Evolutionary conservation across 64 coral and sea anemone genomes (phyloP), one percentile per base, ranked within the genome.

Genomic region (Stylophora pistillata): DNA sequence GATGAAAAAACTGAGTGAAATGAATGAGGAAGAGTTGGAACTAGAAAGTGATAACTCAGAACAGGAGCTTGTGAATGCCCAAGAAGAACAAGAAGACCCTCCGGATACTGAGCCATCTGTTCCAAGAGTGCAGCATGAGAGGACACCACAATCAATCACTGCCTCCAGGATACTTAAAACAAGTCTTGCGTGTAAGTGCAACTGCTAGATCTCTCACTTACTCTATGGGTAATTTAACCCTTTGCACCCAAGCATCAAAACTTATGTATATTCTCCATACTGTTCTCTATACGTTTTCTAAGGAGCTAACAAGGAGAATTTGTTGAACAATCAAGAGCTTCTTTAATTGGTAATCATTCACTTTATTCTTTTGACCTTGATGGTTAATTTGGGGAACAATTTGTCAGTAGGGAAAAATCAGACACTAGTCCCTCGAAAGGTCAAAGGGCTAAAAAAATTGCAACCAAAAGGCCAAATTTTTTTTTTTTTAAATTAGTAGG

Each of bases 1-100:
- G 64, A 56, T 93, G 88, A 96, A 93, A 55, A 93, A 96, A 37
- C 16, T 96, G 13, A 87, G 34, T 27, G 90, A 93, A 5, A 23
- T 96, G 21, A 90, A 74, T 28, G 95, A 87, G 60, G 88, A 92
- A 30, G 91, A 96, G 0, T 58, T 90, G 60, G 87, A 30, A 33
- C 55, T 89, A 13, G 52, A 91, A 2, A 71, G 0, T 26, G 86
- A 59, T 30, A 71, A 84, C 53, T 53, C 62, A 84, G 80, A 69
- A 15, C 20, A 37, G 14, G 80, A 41, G 14, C 31, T 65, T 10
- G 0, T 13, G 16, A 62, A 70, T 12, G 20, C 21, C 2, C 12
- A 9, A 52, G 80, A 84, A 62, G 61, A 84, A 52, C 80, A 69
- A 33, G 32, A 47, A 15, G 80, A 84, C 52, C 34, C 23, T 84